Evolutionary conservation across 2,113 vertebrate species (phyloP), one percentile per base, ranked within the genome.

Genomic region (Sylvietta virens): DNA sequence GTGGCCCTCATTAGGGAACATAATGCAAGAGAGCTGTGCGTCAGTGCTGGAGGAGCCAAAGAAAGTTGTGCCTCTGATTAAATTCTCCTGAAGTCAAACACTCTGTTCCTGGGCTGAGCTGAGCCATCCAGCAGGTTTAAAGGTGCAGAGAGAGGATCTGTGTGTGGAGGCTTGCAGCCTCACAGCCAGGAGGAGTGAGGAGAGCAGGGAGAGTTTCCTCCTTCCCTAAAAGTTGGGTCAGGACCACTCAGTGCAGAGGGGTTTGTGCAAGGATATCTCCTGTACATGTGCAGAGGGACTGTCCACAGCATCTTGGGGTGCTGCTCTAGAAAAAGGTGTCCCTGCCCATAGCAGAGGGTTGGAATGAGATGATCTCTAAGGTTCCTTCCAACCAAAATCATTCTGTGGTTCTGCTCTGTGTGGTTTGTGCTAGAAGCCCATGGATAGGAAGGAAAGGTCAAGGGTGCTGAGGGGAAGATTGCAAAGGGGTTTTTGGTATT

Each of bases 1-100:
- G 84, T 96, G 93, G 70, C 90, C 90, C 86, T 96, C 27, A 35
- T 88, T 92, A 96, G 71, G 88, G 77, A 94, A 13, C 51, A 86
- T 47, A 92, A 95, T 54, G 51, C 33, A 19, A 30, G 51, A 77
- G 60, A 37, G 39, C 31, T 42, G 6, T 37, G 30, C 0, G 5
- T 56, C 60, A 92, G 58, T 0, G 6, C 24, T 1, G 1, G 40
- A 40, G 78, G 44, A 91, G 60, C 85, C 96, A 94, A 80, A 81
- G 79, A 48, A 85, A 92, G 51, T 88, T 80, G n/a, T 7, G 8
- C 10, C 26, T 48, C 51, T 45, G 44, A 54, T 72, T 64, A 88
- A 89, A 91, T 70, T 70, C 64, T 76, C 48, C 45, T 15, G 6
- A 51, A 94, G 67, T 69, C 64, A 81, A 71, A 60, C 53, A 20